Percentiles rank a stretch among this genome's conserved stretches.
Conservation (phyloP, 2,888 invertebrate species). For the Limnephilus marmoratus region DNA sequence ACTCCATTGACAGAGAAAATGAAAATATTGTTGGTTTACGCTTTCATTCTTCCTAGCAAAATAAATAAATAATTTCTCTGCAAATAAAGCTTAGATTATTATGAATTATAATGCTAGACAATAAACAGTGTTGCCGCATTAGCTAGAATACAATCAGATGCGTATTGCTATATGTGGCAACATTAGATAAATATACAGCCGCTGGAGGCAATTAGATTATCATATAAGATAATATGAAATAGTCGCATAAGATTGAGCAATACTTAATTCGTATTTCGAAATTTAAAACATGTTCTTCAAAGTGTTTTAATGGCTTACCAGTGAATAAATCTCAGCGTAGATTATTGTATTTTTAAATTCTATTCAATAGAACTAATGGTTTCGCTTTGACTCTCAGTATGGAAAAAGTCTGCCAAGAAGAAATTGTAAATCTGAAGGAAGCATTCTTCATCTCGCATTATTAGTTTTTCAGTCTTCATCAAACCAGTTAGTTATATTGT, state of each 20-base stretch:
- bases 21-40: not conserved
- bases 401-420: not conserved
- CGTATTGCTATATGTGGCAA: not conserved
- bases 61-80: not conserved
- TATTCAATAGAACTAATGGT: not conserved
- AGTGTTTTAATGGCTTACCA: not conserved
- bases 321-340: not conserved
- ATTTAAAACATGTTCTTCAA: not conserved
- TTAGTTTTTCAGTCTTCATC: not conserved
- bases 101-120: not conserved
- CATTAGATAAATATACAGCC: not conserved
- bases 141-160: not conserved
- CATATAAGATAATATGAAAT: slow-evolving; percentile 2
- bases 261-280: not conserved
- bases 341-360: not conserved
- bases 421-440: not conserved
- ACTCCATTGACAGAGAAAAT: too few relatives aligned
- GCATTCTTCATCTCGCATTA: not conserved
- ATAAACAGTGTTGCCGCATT: not conserved
- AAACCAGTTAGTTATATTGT: not conserved
- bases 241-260: not conserved
- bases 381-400: not conserved
- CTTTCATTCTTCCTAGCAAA: not conserved
- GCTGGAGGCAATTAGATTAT: not conserved
- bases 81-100: not conserved